These are phyloP conservation scores for Coilia nasus DNA, from an alignment of 2,797 vertebrate genomes.

Conservation along the genomic window DNA sequence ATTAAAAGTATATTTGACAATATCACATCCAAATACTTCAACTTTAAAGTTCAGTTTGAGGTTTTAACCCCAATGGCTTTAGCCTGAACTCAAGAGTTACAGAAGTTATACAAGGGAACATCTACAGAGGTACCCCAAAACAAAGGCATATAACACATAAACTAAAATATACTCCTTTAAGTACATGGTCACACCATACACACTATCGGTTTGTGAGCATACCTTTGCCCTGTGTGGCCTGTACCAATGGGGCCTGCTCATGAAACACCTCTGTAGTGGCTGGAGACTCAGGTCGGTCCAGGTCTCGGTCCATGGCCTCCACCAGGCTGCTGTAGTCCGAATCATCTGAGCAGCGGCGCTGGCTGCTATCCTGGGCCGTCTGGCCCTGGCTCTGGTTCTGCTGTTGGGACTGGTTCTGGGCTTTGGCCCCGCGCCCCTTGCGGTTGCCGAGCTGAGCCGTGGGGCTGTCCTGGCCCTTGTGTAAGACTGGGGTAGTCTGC, in stretches of 20 bases:
- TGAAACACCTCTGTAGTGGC: slow-evolving; percentile 79
- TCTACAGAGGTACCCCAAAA: no score
- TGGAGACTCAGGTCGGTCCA: slow-evolving; percentile 77
- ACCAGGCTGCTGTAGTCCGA: slow-evolving; percentile 79
- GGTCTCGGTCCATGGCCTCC: slow-evolving; percentile 86
- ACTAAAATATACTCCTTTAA: no score
- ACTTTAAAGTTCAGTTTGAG: neutral
- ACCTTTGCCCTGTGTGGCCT: slow-evolving; percentile 82
- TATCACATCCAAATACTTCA: no score
- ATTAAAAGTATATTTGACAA: no score
- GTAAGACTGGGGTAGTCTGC: slow-evolving; percentile 59
- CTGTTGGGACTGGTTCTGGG: slow-evolving; percentile 58
- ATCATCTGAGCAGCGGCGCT: slow-evolving; percentile 80
- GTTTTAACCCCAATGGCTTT: neutral
- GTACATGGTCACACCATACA: no score
- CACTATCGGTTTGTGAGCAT: slow-evolving; percentile 27
- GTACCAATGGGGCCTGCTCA: slow-evolving; percentile 76
- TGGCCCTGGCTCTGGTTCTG: slow-evolving; percentile 7
- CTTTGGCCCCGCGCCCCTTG: slow-evolving; percentile 62
- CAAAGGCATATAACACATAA: neutral
- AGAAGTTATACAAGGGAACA: no score
- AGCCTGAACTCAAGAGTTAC: neutral
- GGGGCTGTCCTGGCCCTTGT: slow-evolving; percentile 57
- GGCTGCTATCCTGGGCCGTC: neutral
- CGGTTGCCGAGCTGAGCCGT: slow-evolving; percentile 64